Evolutionary conservation across 2,888 invertebrate genomes (phyloP).

Genomic region (Zhuqinia jingwanae): DNA sequence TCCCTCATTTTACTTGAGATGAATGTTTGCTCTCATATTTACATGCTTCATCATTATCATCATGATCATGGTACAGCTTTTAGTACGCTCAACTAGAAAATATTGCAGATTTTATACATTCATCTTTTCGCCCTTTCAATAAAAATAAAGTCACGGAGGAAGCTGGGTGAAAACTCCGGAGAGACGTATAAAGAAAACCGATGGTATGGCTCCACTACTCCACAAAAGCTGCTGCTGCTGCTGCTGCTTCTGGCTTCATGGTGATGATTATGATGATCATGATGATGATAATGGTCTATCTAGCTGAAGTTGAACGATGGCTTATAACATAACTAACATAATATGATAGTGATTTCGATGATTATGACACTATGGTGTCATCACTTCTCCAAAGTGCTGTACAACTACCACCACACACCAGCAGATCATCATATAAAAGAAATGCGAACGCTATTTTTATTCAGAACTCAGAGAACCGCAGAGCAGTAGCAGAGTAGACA

Average conservation of each 20-base stretch:
- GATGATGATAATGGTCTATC: conserved; percentile 47
- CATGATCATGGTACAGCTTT: neutral
- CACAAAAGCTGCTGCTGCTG: no score
- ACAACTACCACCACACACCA: conserved; percentile 6
- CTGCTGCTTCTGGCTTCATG: no score
- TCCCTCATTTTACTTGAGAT: conserved; percentile 49
- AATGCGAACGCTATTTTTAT: neutral
- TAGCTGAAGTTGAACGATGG: conserved; percentile 59
- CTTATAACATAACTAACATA: conserved; percentile 64
- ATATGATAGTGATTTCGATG: conserved; percentile 59
- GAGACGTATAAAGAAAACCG: neutral
- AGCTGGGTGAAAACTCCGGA: conserved; percentile 36
- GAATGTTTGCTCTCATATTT: conserved; percentile 43
- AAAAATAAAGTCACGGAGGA: conserved; percentile 54
- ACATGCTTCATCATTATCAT: conserved; percentile 17
- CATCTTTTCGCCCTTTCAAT: conserved; percentile 33
- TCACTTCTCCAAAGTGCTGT: conserved; percentile 57
- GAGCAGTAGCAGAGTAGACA: neutral
- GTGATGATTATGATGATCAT: neutral
- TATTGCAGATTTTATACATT: conserved; percentile 4
- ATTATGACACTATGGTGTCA: conserved; percentile 70
- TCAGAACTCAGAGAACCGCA: no score
- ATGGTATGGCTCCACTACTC: no score
- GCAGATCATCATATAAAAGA: conserved; percentile 47
- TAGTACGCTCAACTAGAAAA: conserved; percentile 44